Evolutionary conservation across 2,113 vertebrate genomes (phyloP), one percentile per base, ranked within the genome.

Genomic region (Melanerpes formicivorus): DNA sequence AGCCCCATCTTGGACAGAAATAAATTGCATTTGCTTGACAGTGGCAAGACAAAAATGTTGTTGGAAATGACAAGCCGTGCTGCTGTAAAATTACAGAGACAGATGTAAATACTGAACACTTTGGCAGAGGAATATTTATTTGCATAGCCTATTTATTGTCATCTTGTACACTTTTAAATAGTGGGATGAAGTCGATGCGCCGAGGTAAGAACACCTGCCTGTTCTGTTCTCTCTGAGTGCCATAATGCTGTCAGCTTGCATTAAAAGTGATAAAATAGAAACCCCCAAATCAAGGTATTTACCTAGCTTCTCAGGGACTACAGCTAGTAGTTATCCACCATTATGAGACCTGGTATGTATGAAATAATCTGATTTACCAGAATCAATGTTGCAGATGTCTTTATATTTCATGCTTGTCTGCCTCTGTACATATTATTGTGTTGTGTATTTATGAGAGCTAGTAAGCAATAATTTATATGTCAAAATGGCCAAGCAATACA

Each of bases 401-500:
- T 90, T 86, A 67, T 95, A 86, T 90, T 88, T 92, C 87, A 79
- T 93, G 97, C 97, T 97, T 97, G 94, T 96, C 95, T 96, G 95
- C 97, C 91, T 98, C 97, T 98, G 98, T 98, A 97, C 81, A 98
- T 97, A 97, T 87, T 88, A 97, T 86, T 84, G 94, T 97, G 95
- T 96, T 52, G 95, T 97, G 95, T 98, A 97, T 98, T 97, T 98
- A 98, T 98, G 95, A 75, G 93, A 96, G 97, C 96, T 98, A 97
- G 98, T 96, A 97, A 98, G 98, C 98, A 98, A 98, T 98, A 98
- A 98, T 98, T 98, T 98, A 97, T 98, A 97, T 98, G 97, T 98
- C 96, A 96, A 98, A 98, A 98, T 97, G 96, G 96, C 96, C 96
- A 97, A 98, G 97, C 97, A 98, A 98, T 98, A 98, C 97, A 97